Evolutionary conservation across 2,888 invertebrate genomes (phyloP).

Genomic region (Epistrophella euchroma): DNA sequence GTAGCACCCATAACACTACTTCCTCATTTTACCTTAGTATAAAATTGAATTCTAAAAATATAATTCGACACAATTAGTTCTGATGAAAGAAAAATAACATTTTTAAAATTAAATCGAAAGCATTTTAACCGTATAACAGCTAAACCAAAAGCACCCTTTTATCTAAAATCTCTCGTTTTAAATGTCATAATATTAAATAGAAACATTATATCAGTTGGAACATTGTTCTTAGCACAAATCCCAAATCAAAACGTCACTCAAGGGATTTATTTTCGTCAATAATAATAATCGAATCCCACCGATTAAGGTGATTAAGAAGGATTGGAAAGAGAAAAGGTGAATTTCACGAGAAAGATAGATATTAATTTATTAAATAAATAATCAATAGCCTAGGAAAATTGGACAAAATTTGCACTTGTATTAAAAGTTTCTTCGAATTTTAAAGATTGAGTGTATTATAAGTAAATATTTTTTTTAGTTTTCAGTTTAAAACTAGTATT

Average conservation of each 20-base stretch:
- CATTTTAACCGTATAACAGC: background rate
- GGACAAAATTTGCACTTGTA: too few relatives aligned
- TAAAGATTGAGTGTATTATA: too few relatives aligned
- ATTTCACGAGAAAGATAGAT: background rate
- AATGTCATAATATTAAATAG: constrained; percentile 47
- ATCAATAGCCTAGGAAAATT: too few relatives aligned
- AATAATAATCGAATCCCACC: background rate
- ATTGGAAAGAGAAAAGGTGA: background rate
- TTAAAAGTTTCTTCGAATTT: too few relatives aligned
- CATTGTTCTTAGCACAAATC: constrained; percentile 41
- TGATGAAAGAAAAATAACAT: constrained; percentile 29
- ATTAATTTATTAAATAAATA: too few relatives aligned
- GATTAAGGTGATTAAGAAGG: constrained; percentile 7
- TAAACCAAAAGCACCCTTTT: background rate
- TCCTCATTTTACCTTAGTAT: background rate
- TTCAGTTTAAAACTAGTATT: too few relatives aligned
- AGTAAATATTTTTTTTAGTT: too few relatives aligned
- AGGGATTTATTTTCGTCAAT: constrained; percentile 41
- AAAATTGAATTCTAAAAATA: constrained; percentile 53
- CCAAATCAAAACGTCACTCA: constrained; percentile 54
- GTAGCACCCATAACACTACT: background rate
- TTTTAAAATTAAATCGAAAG: background rate
- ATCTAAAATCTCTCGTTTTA: constrained; percentile 48
- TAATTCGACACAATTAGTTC: constrained; percentile 55
- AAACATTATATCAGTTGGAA: constrained; percentile 45